A percentile compares a stretch with the other conserved stretches of the same genome.
phyloP scores from a whole-genome alignment of 2,797 vertebrate genomes.

The Percopsis omiscomaycus region DNA sequence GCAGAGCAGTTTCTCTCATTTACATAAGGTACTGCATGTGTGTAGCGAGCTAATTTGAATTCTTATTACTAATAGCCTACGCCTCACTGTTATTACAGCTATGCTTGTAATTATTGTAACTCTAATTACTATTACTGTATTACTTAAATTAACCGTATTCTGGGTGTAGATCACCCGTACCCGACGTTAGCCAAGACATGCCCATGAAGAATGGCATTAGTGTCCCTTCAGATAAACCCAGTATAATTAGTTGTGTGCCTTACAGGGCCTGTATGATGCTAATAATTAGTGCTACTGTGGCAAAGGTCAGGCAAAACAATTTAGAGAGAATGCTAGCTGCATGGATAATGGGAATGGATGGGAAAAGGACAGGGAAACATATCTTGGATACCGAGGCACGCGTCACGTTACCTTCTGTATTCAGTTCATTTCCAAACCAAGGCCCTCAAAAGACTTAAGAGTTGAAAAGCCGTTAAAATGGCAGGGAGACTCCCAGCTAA shows the following conservation, averaged over 20 bases:
- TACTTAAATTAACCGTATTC: slow-evolving; percentile 89
- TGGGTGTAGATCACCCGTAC: slow-evolving; percentile 83
- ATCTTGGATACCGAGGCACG: slow-evolving; percentile 10
- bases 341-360: slow-evolving; percentile 73
- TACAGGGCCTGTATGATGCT: slow-evolving; percentile 87
- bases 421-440: slow-evolving; percentile 49
- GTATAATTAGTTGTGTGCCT: slow-evolving; percentile 91
- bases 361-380: slow-evolving; percentile 16
- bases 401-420: slow-evolving; percentile 14
- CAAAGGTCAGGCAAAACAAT: slow-evolving; percentile 89
- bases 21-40: slow-evolving; percentile 47
- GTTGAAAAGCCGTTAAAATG: slow-evolving; percentile 65
- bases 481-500: slow-evolving; percentile 60
- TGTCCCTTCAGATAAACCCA: slow-evolving; percentile 92
- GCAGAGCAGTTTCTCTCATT: slow-evolving; percentile 39
- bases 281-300: slow-evolving; percentile 90
- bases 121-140: slow-evolving; percentile 78
- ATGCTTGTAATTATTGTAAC: slow-evolving; percentile 68
- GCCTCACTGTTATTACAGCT: slow-evolving; percentile 65
- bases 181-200: slow-evolving; percentile 83
- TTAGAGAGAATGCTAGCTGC: slow-evolving; percentile 83
- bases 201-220: slow-evolving; percentile 85
- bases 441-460: slow-evolving; percentile 61
- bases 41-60: slow-evolving; percentile 44
- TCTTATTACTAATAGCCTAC: slow-evolving; percentile 55